phyloP scores from a whole-genome alignment of 2,888 invertebrate species.

The Onthophagus sagittarius region DNA sequence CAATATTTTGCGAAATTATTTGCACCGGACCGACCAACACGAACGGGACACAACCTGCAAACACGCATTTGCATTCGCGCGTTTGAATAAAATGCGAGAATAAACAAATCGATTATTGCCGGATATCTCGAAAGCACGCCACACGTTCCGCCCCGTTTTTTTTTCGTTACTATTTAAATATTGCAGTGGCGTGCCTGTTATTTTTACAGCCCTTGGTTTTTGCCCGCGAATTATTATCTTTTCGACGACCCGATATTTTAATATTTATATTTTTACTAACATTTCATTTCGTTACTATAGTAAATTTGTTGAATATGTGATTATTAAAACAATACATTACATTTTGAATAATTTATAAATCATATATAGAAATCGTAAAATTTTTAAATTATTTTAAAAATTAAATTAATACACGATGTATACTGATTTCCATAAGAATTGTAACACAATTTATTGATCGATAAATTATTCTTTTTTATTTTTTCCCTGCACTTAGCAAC shows the following conservation, averaged over 20 bases:
- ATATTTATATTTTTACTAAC: neutral
- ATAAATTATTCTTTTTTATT: no score
- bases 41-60: neutral
- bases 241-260: neutral
- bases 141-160: neutral
- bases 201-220: neutral
- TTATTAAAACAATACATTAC: neutral
- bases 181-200: neutral
- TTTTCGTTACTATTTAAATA: neutral
- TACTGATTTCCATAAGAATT: no score
- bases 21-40: neutral
- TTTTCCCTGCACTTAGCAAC: no score
- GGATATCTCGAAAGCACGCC: neutral
- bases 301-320: neutral
- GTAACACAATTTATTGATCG: no score
- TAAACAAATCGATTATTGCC: constrained; percentile 7
- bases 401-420: no score
- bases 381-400: no score
- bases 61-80: constrained; percentile 5
- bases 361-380: no score
- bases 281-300: neutral
- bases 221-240: constrained; percentile 17
- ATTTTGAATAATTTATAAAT: neutral
- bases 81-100: constrained; percentile 2
- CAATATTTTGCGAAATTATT: neutral